Base-by-base conservation (phyloP, 2,113 vertebrate genomes). In the Hemicordylus capensis region DNA sequence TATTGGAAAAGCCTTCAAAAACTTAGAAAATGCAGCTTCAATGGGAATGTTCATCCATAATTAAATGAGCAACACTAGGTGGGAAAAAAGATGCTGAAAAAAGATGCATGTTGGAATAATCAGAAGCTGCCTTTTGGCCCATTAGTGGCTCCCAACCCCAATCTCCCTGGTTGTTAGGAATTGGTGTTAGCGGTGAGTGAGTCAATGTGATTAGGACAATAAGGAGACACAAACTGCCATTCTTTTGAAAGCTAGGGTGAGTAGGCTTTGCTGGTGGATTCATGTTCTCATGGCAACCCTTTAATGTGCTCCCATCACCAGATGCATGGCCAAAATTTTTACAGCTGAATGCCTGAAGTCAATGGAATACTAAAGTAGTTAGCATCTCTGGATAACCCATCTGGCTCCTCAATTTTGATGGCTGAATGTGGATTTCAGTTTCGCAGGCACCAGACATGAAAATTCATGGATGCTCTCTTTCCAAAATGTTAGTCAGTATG, bases 401-500 rank as follows among this genome's bases (percentile, higher is more conserved):
- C 76, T 85, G 51, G 63, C 74, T 78, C 31, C 42, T 79, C 66
- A 81, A 12, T 44, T 84, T 89, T 83, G 20, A 82, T 70, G 54
- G 69, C 61, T 72, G 48, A 76, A 81, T 58, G 66, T 84, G 42
- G 31, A 51, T 61, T 85, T 81, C 24, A 17, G 17, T 76, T 66
- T 34, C 76, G 22, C 34, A 75, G 66, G 7, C 20, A 1, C 0
- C 59, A 48, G 79, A 81, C 0, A 83, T 26, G 79, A 74, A 87
- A 85, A 74, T 0, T 0, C 51, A 17, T 87, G 39, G 39, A 67
- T 9, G 15, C 22, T 31, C 6, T 17, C 15, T 64, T 89, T 85
- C 14, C 64, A 80, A 51, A 80, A 54, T 31, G 67, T 63, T 61
- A 58, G n/a, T 73, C 66, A 85, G 51, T 69, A 20, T 46, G 31